Conservation (phyloP, 2,888 invertebrate species). For the Orchesella flavescens region DNA sequence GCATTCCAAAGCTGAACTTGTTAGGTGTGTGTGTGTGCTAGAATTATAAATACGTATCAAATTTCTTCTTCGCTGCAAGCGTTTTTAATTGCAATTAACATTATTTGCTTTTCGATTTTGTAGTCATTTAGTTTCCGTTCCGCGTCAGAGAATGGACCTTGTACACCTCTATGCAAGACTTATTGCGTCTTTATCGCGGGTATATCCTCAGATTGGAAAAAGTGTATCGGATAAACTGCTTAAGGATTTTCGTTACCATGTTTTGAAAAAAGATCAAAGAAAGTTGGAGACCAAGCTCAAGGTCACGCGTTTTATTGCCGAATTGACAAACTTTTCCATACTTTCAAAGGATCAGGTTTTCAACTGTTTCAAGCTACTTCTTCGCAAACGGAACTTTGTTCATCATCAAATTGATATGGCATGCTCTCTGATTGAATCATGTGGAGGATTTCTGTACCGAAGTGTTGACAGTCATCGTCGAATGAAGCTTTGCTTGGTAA, state of each 20-base stretch:
- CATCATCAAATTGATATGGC: slow-evolving; percentile 96
- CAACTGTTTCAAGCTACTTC: slow-evolving; percentile 91
- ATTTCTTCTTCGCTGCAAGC: too few relatives aligned
- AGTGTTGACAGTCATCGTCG: slow-evolving; percentile 92
- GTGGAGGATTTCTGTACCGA: slow-evolving; percentile 93
- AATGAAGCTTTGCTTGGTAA: slow-evolving; percentile 89
- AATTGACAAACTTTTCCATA: slow-evolving; percentile 93
- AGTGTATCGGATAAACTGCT: slow-evolving; percentile 91
- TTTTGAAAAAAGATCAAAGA: slow-evolving; percentile 85
- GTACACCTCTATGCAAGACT: slow-evolving; percentile 95
- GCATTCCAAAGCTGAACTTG: slow-evolving; percentile 91
- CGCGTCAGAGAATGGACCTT: slow-evolving; percentile 92
- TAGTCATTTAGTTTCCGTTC: slow-evolving; percentile 78
- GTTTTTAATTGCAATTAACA: not conserved
- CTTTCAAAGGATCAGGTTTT: slow-evolving; percentile 95
- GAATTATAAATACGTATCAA: too few relatives aligned
- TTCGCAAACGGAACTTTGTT: slow-evolving; percentile 95
- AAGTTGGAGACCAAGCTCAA: slow-evolving; percentile 84
- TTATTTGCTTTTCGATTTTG: not conserved
- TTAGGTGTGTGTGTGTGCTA: slow-evolving; percentile 74
- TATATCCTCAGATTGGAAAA: slow-evolving; percentile 90
- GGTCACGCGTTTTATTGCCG: slow-evolving; percentile 95
- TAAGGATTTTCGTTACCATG: slow-evolving; percentile 95
- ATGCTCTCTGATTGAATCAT: slow-evolving; percentile 93
- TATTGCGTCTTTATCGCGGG: slow-evolving; percentile 91